phyloP scores from a whole-genome alignment of 2,113 vertebrate genomes.

The Anas platyrhynchos region DNA sequence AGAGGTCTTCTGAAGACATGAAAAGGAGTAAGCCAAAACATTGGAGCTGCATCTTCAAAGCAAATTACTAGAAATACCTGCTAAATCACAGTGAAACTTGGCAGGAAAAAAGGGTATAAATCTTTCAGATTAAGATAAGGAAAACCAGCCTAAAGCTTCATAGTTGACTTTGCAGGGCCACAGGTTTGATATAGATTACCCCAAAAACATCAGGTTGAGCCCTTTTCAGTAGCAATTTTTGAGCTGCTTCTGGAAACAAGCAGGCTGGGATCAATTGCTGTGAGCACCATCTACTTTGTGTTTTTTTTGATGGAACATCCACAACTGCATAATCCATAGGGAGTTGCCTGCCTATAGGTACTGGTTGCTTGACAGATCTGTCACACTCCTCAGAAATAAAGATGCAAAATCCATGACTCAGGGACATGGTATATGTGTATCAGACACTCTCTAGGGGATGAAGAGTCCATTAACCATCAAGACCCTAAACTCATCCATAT shows the following conservation, averaged over 20 bases:
- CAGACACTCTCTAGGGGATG: conserved; percentile 22
- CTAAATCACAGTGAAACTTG: neutral
- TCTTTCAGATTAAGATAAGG: neutral
- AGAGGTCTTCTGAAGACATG: neutral
- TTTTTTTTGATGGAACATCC: neutral
- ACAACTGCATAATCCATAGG: neutral
- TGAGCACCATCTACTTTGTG: neutral
- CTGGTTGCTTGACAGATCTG: conserved; percentile 60
- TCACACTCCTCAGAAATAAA: conserved; percentile 56
- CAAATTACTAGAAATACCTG: neutral
- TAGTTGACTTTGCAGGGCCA: neutral
- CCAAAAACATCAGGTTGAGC: neutral
- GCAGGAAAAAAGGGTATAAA: neutral
- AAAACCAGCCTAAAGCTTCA: neutral
- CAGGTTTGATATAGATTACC: neutral
- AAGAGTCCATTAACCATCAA: conserved; percentile 22
- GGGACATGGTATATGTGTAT: conserved; percentile 34
- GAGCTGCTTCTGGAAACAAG: neutral
- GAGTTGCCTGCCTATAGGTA: conserved; percentile 46
- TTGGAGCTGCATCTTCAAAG: neutral
- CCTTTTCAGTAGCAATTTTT: neutral
- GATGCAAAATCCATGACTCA: conserved; percentile 66
- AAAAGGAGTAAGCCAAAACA: neutral
- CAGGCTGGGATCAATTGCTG: neutral
- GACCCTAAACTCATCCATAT: conserved; percentile 24